Evolutionary conservation across 2,113 vertebrate species (phyloP).

Genomic region (Hipposideros armiger): DNA sequence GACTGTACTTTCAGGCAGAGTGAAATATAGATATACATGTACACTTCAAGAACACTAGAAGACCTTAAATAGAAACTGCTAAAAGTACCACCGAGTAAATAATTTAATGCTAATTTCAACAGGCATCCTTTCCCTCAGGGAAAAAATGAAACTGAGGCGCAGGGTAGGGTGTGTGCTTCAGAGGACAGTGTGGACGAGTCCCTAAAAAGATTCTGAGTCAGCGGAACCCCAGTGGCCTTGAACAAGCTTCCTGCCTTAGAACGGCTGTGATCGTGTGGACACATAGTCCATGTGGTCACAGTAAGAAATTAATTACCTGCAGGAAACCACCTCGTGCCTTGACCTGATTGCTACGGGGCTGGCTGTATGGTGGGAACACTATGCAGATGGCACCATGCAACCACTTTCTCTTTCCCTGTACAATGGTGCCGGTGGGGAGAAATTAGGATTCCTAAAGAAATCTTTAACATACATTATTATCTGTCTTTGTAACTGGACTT

Average conservation of each 20-base stretch:
- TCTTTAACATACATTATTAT: background rate
- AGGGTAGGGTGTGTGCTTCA: background rate
- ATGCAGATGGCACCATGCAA: slow-evolving; percentile 71
- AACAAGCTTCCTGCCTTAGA: slow-evolving; percentile 43
- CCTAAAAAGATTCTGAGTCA: background rate
- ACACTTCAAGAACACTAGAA: slow-evolving; percentile 58
- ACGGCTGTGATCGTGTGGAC: slow-evolving; percentile 36
- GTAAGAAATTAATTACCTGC: slow-evolving; percentile 75
- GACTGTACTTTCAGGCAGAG: slow-evolving; percentile 34
- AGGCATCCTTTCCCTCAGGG: background rate
- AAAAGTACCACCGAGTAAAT: slow-evolving; percentile 28
- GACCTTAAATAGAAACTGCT: slow-evolving; percentile 43
- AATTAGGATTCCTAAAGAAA: slow-evolving; percentile 5
- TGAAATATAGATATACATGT: slow-evolving; percentile 8
- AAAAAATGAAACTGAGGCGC: background rate
- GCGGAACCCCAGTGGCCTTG: background rate
- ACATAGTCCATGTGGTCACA: slow-evolving; percentile 76
- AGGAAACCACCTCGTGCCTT: slow-evolving; percentile 65
- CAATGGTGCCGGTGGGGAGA: background rate
- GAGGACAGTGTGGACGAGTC: background rate
- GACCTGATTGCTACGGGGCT: slow-evolving; percentile 70
- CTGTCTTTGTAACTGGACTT: background rate
- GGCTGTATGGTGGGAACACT: background rate
- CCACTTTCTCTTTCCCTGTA: background rate
- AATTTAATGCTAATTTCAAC: slow-evolving; percentile 30